phyloP scores from a whole-genome alignment of 2,888 invertebrate species.

The Zhuqinia jingwanae region DNA sequence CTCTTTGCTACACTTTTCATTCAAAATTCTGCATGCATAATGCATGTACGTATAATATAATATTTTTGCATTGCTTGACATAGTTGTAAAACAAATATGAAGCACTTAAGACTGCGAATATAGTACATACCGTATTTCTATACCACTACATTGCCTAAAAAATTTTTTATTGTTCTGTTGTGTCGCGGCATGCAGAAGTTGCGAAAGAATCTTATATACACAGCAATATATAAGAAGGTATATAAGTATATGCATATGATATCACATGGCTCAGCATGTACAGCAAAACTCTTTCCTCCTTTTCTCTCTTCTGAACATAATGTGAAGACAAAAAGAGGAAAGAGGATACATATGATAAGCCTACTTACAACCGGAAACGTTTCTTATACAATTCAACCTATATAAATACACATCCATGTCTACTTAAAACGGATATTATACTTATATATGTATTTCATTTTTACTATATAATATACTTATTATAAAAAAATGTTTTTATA shows the following conservation, averaged over 20 bases:
- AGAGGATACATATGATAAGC: slow-evolving; percentile 22
- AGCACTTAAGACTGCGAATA: no score
- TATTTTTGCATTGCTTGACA: slow-evolving; percentile 15
- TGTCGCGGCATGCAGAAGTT: background rate
- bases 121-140: no score
- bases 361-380: slow-evolving; percentile 22
- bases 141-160: slow-evolving; percentile 10
- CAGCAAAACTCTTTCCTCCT: background rate
- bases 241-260: background rate
- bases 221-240: background rate
- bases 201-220: background rate
- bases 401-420: no score
- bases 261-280: background rate
- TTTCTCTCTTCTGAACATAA: background rate
- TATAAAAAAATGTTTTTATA: no score
- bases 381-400: slow-evolving; percentile 6
- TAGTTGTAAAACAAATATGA: slow-evolving; percentile 13
- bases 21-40: background rate
- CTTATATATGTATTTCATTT: no score
- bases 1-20: background rate
- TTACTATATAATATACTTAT: no score
- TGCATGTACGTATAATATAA: slow-evolving; percentile 4
- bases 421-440: slow-evolving; percentile 12
- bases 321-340: background rate
- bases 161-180: no score